Evolutionary conservation across 1,140 invertebrate genomes (phyloP), one percentile per base, ranked within the genome.

Genomic region (Mactra quadrangularis): DNA sequence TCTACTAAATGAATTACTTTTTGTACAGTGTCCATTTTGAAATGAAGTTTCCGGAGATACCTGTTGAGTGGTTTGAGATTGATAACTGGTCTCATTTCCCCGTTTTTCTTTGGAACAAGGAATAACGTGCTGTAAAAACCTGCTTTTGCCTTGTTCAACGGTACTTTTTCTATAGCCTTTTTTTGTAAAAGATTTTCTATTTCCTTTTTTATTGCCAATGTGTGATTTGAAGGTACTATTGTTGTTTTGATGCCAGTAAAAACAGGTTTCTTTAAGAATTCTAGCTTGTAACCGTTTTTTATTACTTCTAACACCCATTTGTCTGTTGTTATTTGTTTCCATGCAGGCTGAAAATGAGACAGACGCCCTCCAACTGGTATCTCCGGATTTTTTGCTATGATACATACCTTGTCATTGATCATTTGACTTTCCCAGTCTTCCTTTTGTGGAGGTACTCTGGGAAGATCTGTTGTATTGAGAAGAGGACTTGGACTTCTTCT

Each of bases 361-460:
- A 76, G 41, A 19, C 55, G 11, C 38, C 57, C 71, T 11, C 41
- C 74, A 62, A 76, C 74, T 15, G 52, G 53, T 74, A 74, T 57
- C 52, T 74, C 52, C 71, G 53, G 25, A 22, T 33, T 29, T 53
- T 53, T 55, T 57, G 62, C 52, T 35, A 68, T 55, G 0, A 68
- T 45, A 79, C n/a, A n/a, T n/a, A n/a, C n/a, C n/a, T n/a, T n/a
- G n/a, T n/a, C n/a, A n/a, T n/a, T n/a, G n/a, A n/a, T n/a, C n/a
- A n/a, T n/a, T n/a, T n/a, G n/a, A n/a, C n/a, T n/a, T n/a, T n/a
- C n/a, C n/a, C n/a, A n/a, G n/a, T n/a, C n/a, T n/a, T n/a, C n/a
- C n/a, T n/a, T n/a, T n/a, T n/a, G n/a, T n/a, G n/a, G n/a, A n/a
- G n/a, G n/a, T n/a, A n/a, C n/a, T n/a, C n/a, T n/a, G n/a, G n/a